phyloP scores from a whole-genome alignment of 2,797 vertebrate species.

The Molossus alvarezi region DNA sequence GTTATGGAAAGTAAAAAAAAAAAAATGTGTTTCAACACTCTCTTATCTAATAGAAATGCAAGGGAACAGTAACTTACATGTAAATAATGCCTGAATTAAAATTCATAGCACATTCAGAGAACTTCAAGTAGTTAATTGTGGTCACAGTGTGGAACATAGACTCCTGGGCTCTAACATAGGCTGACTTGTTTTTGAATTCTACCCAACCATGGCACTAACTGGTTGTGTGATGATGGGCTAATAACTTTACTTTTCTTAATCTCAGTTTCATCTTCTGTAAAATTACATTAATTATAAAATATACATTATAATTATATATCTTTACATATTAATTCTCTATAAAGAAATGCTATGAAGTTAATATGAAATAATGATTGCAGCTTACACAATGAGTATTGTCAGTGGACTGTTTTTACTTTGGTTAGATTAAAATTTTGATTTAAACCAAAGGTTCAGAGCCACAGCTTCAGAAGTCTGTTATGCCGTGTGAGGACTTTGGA shows the following conservation, averaged over 20 bases:
- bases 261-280: conserved; percentile 1
- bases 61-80: not conserved
- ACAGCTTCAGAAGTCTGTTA: not conserved
- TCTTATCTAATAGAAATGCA: conserved; percentile 4
- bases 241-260: conserved; percentile 41
- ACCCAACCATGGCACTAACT: not conserved
- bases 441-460: not conserved
- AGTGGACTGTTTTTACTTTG: not conserved
- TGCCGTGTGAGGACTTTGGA: not conserved
- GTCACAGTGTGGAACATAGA: not conserved
- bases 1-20: not conserved
- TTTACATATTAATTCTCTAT: not conserved
- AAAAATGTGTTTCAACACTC: not conserved
- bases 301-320: not conserved
- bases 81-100: conserved; percentile 42
- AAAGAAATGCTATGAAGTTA: not conserved
- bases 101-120: conserved; percentile 10
- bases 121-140: not conserved
- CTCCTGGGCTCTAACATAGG: not conserved
- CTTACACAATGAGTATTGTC: not conserved
- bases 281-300: conserved; percentile 17
- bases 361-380: not conserved
- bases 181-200: not conserved
- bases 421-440: conserved; percentile 37
- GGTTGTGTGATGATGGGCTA: not conserved